These are phyloP conservation scores for Sparidentex hasta DNA, from an alignment of 2,797 vertebrate species.

Conservation along the genomic window DNA sequence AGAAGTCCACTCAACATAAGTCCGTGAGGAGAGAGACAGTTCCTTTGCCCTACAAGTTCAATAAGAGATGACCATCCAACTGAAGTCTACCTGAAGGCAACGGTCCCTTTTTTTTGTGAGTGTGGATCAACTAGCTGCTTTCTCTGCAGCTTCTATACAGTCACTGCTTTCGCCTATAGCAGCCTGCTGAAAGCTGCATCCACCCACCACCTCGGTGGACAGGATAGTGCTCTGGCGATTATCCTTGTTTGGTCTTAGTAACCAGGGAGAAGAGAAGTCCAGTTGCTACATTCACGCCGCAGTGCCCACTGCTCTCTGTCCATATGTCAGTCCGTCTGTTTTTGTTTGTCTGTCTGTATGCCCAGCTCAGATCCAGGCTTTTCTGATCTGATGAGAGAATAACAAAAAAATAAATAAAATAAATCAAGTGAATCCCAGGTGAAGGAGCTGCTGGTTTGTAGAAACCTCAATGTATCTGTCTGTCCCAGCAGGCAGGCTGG, in stretches of 20 bases:
- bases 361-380: conserved; percentile 53
- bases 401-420: conserved; percentile 18
- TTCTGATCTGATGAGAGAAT: conserved; percentile 41
- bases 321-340: conserved; percentile 75
- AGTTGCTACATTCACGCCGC: conserved; percentile 80
- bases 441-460: conserved; percentile 56
- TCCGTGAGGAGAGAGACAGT: conserved; percentile 42
- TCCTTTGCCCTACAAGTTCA: conserved; percentile 28
- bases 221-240: conserved; percentile 72
- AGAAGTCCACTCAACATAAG: conserved; percentile 44
- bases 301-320: conserved; percentile 74
- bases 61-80: conserved; percentile 19
- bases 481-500: conserved; percentile 51
- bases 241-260: conserved; percentile 77
- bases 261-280: conserved; percentile 78
- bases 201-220: conserved; percentile 79
- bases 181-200: conserved; percentile 76
- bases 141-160: conserved; percentile 68
- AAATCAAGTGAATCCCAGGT: conserved; percentile 44
- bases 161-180: conserved; percentile 71
- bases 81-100: conserved; percentile 43
- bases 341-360: conserved; percentile 53
- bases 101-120: conserved; percentile 47
- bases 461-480: conserved; percentile 50
- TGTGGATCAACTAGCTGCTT: conserved; percentile 42